Conservation (phyloP, 2,113 vertebrate genomes). For the Thryonomys swinderianus region DNA sequence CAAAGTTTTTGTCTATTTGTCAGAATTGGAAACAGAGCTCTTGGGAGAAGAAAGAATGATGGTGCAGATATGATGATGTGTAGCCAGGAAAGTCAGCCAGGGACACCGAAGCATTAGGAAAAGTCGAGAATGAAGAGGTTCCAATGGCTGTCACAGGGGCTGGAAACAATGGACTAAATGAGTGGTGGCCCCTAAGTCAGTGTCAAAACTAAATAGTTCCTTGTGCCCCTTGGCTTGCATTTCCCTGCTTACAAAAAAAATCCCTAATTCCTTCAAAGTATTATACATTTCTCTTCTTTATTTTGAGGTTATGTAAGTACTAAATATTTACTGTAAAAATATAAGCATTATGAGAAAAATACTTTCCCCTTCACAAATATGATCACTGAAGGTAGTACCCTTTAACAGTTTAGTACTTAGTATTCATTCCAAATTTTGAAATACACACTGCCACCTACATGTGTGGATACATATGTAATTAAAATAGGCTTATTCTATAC, state of each 20-base stretch:
- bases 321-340: conserved; percentile 7
- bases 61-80: neutral
- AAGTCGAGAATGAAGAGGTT: conserved; percentile 33
- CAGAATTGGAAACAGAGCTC: conserved; percentile 50
- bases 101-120: neutral
- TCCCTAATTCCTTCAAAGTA: conserved; percentile 48
- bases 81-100: neutral
- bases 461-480: neutral
- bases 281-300: conserved; percentile 27
- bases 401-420: neutral
- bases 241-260: conserved; percentile 27
- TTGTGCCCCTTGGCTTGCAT: conserved; percentile 14
- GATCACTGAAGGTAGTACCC: neutral
- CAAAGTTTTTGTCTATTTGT: neutral
- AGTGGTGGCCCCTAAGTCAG: conserved; percentile 48
- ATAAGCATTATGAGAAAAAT: neutral
- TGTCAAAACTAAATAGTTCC: conserved; percentile 63
- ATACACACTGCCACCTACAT: neutral
- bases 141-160: neutral
- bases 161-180: conserved; percentile 30
- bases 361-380: neutral
- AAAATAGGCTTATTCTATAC: neutral
- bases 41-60: conserved; percentile 14
- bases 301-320: conserved; percentile 46
- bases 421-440: conserved; percentile 18